Base-by-base conservation (phyloP, 2,113 vertebrate genomes). In the Ptilorrhoa leucosticta region DNA sequence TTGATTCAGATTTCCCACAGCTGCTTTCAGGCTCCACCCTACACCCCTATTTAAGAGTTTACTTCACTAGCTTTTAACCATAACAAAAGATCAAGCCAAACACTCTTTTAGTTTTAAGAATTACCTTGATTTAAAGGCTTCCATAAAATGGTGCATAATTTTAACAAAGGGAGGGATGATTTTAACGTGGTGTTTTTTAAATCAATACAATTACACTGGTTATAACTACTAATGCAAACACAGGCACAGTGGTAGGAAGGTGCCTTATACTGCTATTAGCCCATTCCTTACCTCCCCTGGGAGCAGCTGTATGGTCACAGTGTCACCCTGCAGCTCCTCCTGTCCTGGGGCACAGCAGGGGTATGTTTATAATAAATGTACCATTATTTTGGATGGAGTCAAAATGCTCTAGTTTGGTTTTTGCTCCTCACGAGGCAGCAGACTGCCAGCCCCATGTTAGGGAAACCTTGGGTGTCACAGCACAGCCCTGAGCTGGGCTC, bases 111-210 rank as follows among this genome's bases (percentile, higher is more conserved):
- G 33, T 39, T 92, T 80, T 56, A 60, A 77, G 37, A 80, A 81
- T 69, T 53, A 45, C 26, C 89, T 70, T 66, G 68, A 93, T 87
- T 91, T 73, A 87, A 78, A 91, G 72, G 42, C 33, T 33, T 89
- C 42, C 4, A 4, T 58, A 63, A 28, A 73, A 40, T 7, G n/a
- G 10, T 20, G 27, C 33, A 14, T n/a, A 66, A 69, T 57, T 57
- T 40, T 54, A 77, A 20, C 54, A 73, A 58, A 72, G 60, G 26
- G 33, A 83, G 12, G 44, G 15, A 7, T 19, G 13, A 51, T 22
- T 82, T 89, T 64, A 69, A 50, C 15, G 58, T 22, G 3, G 27
- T 30, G 31, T 14, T 84, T 84, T 81, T 35, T 1, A 60, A 80
- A 93, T 61, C 24, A 30, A 39, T 54, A 78, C 15, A 26, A 28